Base-by-base conservation (phyloP, 2,797 vertebrate genomes). In the Triplophysa yarkandensis region DNA sequence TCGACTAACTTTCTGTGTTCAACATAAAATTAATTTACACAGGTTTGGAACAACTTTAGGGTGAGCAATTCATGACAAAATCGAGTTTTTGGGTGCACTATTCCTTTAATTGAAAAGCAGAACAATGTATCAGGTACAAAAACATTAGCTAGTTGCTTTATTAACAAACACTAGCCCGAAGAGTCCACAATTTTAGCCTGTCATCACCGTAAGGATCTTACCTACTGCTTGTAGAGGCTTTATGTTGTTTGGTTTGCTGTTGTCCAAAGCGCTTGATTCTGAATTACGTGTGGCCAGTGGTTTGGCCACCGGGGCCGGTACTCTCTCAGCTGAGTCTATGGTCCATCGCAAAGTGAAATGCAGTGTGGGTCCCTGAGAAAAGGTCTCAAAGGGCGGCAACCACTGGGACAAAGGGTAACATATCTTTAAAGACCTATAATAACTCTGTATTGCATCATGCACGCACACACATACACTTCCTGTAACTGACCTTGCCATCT, bases 311-410 rank as follows among this genome's bases (percentile, higher is more conserved):
- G 94, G 94, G 71, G 93, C 92, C 46, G 93, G 93, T 76, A 92
- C 92, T 74, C 92, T 92, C 78, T 93, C 93, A 43, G 86, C 88
- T 55, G 88, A 85, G 61, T 94, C 94, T 77, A 92, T 93, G 19
- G 93, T 93, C 94, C 94, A 95, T 16, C 93, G 92, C 83, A 95
- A 92, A 71, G 93, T 94, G 87, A 95, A 95, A 87, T 95, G 93
- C 83, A 95, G 88, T 0, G 94, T 95, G 76, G 94, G 94, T 89
- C 94, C 94, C 88, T 95, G 94, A 91, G 94, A 94, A 91, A 95
- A 94, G 62, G 93, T 94, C 92, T 95, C 93, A 85, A 95, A 95
- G 27, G 93, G 93, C 84, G 94, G 94, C 83, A 95, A 83, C 80
- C 93, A 90, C 94, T 95, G 86, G 43, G 62, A 66, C 27, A 58